These are phyloP conservation scores for Eretmochelys imbricata DNA, from an alignment of 2,113 vertebrate species.

Conservation along the genomic window DNA sequence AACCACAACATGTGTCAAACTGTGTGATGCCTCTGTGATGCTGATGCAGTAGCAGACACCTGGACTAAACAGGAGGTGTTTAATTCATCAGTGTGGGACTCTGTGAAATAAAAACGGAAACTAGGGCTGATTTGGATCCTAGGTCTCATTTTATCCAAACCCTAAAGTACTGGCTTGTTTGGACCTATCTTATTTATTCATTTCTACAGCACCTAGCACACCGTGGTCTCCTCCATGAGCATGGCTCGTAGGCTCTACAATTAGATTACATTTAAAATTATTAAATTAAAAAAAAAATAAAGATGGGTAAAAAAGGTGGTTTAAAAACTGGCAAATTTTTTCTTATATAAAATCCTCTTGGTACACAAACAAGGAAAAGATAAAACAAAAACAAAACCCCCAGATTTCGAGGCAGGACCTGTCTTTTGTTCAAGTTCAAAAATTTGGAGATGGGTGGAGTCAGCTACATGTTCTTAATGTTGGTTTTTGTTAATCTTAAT, in stretches of 20 bases:
- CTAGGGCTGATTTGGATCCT: not conserved
- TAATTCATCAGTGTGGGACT: not conserved
- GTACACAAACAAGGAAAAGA: too few relatives aligned
- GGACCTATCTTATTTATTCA: not conserved
- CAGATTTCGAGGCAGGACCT: not conserved
- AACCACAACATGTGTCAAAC: not conserved
- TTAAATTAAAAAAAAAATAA: not conserved
- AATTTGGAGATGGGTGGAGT: not conserved
- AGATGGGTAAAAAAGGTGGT: not conserved
- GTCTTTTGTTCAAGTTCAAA: not conserved
- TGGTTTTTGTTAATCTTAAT: not conserved
- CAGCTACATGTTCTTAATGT: not conserved
- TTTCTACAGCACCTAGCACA: not conserved
- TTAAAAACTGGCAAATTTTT: not conserved
- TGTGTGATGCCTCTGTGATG: not conserved
- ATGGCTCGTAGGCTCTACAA: not conserved
- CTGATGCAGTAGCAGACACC: not conserved
- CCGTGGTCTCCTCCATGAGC: not conserved
- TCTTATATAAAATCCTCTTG: not conserved
- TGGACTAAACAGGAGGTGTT: not conserved
- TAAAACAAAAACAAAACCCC: not conserved
- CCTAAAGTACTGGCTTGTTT: not conserved
- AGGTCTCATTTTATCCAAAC: not conserved
- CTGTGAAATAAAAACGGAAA: not conserved
- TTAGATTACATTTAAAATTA: not conserved